Conservation (phyloP, 2,888 invertebrate species). For the Ypsolopha sequella region DNA sequence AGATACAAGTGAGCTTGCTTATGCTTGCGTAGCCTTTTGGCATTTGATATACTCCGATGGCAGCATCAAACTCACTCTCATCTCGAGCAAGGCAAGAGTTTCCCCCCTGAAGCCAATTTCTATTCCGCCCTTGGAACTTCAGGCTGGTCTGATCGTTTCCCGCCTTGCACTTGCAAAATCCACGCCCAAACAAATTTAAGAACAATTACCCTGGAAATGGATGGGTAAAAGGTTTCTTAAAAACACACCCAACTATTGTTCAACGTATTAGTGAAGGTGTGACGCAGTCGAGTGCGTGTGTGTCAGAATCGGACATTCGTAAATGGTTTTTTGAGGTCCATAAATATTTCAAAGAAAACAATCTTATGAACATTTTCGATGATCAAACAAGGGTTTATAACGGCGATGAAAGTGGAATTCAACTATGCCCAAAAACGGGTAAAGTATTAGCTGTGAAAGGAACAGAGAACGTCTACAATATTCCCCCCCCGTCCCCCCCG, state of each 20-base stretch:
- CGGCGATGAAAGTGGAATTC: slow-evolving; percentile 14
- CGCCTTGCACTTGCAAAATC: too few species aligned
- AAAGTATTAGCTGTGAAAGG: slow-evolving; percentile 14
- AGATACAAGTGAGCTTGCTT: too few species aligned
- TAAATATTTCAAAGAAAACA: slow-evolving; percentile 10
- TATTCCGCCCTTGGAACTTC: too few species aligned
- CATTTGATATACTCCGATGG: too few species aligned
- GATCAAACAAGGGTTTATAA: slow-evolving; percentile 12
- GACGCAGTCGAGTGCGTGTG: slow-evolving; percentile 19
- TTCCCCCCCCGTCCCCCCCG: too few species aligned
- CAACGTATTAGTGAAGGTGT: slow-evolving; percentile 17
- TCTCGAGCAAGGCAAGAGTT: too few species aligned
- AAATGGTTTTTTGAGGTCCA: slow-evolving; percentile 21
- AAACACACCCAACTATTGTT: slow-evolving; percentile 17
- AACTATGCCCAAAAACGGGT: slow-evolving; percentile 13
- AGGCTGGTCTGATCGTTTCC: too few species aligned
- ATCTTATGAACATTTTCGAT: slow-evolving; percentile 7
- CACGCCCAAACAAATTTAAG: slow-evolving; percentile 9
- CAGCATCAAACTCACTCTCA: too few species aligned
- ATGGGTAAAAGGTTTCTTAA: slow-evolving; percentile 18
- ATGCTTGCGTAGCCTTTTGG: too few species aligned
- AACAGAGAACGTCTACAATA: slow-evolving; percentile 16
- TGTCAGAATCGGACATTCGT: slow-evolving; percentile 20
- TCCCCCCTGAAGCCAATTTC: too few species aligned
- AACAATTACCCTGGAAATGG: slow-evolving; percentile 12